Evolutionary conservation across 2,797 vertebrate genomes (phyloP).

Genomic region (Chlorospingus flavigularis): DNA sequence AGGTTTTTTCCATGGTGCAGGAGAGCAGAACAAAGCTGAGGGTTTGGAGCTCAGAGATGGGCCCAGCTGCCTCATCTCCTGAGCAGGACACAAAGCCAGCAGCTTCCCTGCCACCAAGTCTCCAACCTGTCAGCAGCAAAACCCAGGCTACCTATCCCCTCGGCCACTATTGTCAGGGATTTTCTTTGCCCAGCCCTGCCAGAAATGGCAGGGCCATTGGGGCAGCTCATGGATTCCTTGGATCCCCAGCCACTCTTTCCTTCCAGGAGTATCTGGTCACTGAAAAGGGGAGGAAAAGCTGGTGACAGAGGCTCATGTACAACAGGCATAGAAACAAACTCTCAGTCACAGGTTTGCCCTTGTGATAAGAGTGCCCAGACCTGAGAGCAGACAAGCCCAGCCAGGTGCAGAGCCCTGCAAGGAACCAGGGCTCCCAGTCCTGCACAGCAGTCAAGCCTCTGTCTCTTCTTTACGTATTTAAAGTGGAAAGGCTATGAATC

Average conservation of each 20-base stretch:
- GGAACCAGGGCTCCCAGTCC: neutral
- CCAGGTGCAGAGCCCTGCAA: neutral
- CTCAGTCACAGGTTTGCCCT: neutral
- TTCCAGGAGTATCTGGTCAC: neutral
- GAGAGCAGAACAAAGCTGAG: neutral
- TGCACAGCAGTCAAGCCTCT: neutral
- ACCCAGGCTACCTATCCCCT: neutral
- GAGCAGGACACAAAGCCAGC: neutral
- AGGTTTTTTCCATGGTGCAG: neutral
- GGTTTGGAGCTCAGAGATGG: neutral
- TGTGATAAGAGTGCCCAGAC: neutral
- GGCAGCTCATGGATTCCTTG: neutral
- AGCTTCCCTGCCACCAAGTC: neutral
- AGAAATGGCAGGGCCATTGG: neutral
- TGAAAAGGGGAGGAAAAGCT: neutral
- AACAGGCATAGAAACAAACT: neutral
- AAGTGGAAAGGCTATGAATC: neutral
- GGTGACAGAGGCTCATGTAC: neutral
- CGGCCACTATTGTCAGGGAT: neutral
- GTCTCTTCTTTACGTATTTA: accelerated
- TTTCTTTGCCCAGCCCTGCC: neutral
- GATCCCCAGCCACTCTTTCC: neutral
- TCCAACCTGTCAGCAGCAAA: neutral
- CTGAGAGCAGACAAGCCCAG: neutral
- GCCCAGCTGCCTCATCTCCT: neutral